Base-by-base conservation (phyloP, 2,113 vertebrate species). In the Harpagus bidentatus region DNA sequence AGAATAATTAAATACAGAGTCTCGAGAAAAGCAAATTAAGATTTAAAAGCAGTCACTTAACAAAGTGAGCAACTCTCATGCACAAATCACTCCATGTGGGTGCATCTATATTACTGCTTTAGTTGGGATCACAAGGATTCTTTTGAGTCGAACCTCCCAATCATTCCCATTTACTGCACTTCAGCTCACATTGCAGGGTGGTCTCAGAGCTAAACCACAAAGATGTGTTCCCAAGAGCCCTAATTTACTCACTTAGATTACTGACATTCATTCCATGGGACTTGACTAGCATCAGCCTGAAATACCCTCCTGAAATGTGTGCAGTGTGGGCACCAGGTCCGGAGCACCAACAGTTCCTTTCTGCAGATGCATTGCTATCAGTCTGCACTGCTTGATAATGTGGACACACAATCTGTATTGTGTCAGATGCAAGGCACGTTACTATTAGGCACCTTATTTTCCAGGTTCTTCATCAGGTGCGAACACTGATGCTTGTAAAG, bases 311-410 rank as follows among this genome's bases (percentile, higher is more conserved):
- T 31, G 63, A 67, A 63, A 59, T 1, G 25, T 6, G 28, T 19
- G 3, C 28, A 45, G 77, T 0, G 0, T 40, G 55, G 31, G 17
- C 29, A 29, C 13, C 26, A 18, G 29, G 22, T 20, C 19, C 48
- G n/a, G 56, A 32, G 45, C 55, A 42, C 20, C 0, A 0, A 9
- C 29, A 53, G 73, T 8, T 90, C 42, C 73, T 29, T 77, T 21
- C 81, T 86, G 67, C 50, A 29, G 23, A 13, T 5, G 48, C 5
- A 42, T 18, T 84, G 55, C 73, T 82, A 6, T 15, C 3, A 2
- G 14, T 16, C 73, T 74, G 82, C 42, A 16, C 65, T 36, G 45
- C 69, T 83, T 23, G 17, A 40, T 38, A 5, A 4, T 1, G 17
- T 8, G 34, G 38, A 20, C 53, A 32, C 22, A 21, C 48, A 15